Evolutionary conservation across 2,113 vertebrate genomes (phyloP), one percentile per base, ranked within the genome.

Genomic region (Eudorcas thomsonii): DNA sequence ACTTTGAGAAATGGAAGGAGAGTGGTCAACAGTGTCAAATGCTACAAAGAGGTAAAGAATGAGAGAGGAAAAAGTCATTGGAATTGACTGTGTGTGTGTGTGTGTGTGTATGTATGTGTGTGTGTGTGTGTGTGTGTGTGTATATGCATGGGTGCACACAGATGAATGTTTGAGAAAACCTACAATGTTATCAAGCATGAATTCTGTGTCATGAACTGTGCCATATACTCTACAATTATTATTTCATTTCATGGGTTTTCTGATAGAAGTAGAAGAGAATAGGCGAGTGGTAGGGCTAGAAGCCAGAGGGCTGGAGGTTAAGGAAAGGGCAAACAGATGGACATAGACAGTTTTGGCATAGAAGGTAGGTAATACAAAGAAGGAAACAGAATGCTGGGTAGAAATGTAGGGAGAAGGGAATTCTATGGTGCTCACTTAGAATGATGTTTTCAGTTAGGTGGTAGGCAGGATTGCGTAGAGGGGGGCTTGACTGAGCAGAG

Each of bases 391-490:
- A 59, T 54, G 6, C 85, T 94, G 39, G 19, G 39, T 77, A 90
- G 55, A 97, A 90, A 89, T 80, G 12, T 88, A 95, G 15, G 52
- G 48, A 60, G 11, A 55, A 81, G 7, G 36, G n/a, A 74, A 57
- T 74, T 90, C 26, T 71, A 85, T n/a, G 28, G 36, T 54, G 16
- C 19, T 95, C 45, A 95, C 16, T 90, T 74, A 45, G 28, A 36
- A 84, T 94, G 19, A 71, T 85, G 8, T 54, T 97, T 95, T 64
- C 87, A 96, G 28, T 87, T 92, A 97, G 26, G 55, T 88, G 57
- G n/a, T 54, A 77, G 57, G 77, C 19, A 91, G 88, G 59, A 93
- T 74, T 67, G 77, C 57, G 7, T 82, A 85, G 16, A 52, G 23
- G 21, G n/a, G 19, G 13, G 28, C 43, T 57, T 94, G 55, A 94